Evolutionary conservation across 2,888 invertebrate species (phyloP).

Genomic region (Corbicula japonica): DNA sequence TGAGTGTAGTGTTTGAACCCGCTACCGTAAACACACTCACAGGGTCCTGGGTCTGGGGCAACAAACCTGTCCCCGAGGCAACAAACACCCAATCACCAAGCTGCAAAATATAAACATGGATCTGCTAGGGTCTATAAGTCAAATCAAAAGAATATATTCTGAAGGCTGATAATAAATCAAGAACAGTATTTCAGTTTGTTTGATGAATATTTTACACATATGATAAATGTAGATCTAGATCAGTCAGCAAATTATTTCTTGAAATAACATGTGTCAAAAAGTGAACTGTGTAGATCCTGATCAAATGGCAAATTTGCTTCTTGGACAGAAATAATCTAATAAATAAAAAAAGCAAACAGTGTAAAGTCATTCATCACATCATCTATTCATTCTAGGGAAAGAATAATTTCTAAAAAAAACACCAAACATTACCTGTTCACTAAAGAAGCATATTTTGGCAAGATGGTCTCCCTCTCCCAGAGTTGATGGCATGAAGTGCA

Average conservation of each 20-base stretch:
- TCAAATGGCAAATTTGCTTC: no score
- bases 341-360: no score
- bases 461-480: conserved; percentile 84
- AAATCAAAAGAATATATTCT: not conserved
- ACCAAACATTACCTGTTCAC: conserved; percentile 81
- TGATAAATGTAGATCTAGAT: no score
- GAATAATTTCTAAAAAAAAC: not conserved
- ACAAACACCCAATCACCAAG: conserved; percentile 85
- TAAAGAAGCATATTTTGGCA: conserved; percentile 83
- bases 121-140: not conserved
- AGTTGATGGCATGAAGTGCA: conserved; percentile 86
- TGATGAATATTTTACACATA: no score
- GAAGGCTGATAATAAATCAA: no score
- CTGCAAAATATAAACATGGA: conserved; percentile 76
- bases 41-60: conserved; percentile 84
- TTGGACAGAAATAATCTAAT: no score
- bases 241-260: no score
- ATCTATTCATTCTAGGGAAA: no score
- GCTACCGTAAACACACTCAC: conserved; percentile 83
- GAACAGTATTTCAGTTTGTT: no score
- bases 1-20: conserved; percentile 84
- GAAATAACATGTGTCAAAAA: no score
- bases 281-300: no score
- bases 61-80: conserved; percentile 82
- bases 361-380: no score